Evolutionary conservation across 2,888 invertebrate species (phyloP).

Genomic region (Lingula anatina): DNA sequence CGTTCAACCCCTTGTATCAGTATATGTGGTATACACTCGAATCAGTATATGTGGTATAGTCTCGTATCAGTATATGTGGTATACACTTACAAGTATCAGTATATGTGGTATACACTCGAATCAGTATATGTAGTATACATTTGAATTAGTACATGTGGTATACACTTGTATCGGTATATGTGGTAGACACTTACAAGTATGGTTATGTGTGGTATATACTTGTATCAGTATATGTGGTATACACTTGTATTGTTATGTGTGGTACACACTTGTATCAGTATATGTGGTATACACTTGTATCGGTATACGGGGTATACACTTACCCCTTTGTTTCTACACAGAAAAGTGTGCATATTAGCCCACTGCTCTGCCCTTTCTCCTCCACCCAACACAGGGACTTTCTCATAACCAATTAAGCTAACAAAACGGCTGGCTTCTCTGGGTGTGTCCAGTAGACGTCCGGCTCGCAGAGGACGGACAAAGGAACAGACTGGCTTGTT

Average conservation of each 20-base stretch:
- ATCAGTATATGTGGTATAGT: no score
- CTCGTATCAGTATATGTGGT: no score
- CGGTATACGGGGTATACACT: no score
- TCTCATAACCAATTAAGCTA: slow-evolving; percentile 45
- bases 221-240: no score
- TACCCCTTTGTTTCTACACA: slow-evolving; percentile 49
- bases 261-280: no score
- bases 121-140: no score
- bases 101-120: no score
- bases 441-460: slow-evolving; percentile 49
- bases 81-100: no score
- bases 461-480: slow-evolving; percentile 47
- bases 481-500: slow-evolving; percentile 50
- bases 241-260: slow-evolving; percentile 10
- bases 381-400: slow-evolving; percentile 37
- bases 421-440: slow-evolving; percentile 50
- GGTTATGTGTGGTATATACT: not conserved
- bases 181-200: slow-evolving; percentile 22
- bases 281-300: slow-evolving; percentile 10
- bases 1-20: no score
- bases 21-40: no score
- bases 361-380: slow-evolving; percentile 46
- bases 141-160: no score
- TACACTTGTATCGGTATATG: no score
- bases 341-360: slow-evolving; percentile 46